Evolutionary conservation across 2,888 invertebrate species (phyloP), one percentile per base, ranked within the genome.

Genomic region (Gortyna flavago): DNA sequence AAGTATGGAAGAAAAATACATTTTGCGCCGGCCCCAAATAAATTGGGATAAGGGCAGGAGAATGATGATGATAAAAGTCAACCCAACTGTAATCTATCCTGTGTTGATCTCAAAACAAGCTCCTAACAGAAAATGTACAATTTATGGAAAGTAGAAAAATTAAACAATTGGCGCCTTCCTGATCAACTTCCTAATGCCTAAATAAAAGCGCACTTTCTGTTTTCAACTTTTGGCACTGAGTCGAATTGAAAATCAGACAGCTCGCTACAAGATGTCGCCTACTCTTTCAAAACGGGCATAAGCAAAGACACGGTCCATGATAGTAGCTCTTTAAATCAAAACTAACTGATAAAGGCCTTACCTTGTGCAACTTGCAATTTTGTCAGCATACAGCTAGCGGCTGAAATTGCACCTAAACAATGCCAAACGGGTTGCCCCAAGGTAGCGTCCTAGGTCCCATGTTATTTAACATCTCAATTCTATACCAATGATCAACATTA

Each of bases 401-500:
- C 35, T 29, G 13, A 13, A 51, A 51, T 25, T 41, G 13, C 48
- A 41, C 9, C 16, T 21, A 5, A 29, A 35, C 44, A 1, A 25
- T 59, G n/a, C 7, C 11, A 44, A 48, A 48, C 21, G 13, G 41
- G 16, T 32, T 62, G 13, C 51, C 41, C 13, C 54, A 44, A 77
- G 76, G 54, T 44, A 77, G 32, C 11, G 4, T 61, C 35, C 29
- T 59, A 44, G 59, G 74, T 59, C 4, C 59, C 16, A 48, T 48
- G 35, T n/a, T 59, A 72, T 59, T 29, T n/a, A 75, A 59, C 16
- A 48, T 74, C 0, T 21, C 41, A 73, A 54, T 72, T 72, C 44
- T 48, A 29, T 32, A 62, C 8, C 25, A 51, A 32, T 35, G 16
- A 16, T 13, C 25, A 41, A n/a, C 18, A 38, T 48, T 75, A 44